Conservation (phyloP, 2,797 vertebrate genomes). For the Premnoplex brunnescens region DNA sequence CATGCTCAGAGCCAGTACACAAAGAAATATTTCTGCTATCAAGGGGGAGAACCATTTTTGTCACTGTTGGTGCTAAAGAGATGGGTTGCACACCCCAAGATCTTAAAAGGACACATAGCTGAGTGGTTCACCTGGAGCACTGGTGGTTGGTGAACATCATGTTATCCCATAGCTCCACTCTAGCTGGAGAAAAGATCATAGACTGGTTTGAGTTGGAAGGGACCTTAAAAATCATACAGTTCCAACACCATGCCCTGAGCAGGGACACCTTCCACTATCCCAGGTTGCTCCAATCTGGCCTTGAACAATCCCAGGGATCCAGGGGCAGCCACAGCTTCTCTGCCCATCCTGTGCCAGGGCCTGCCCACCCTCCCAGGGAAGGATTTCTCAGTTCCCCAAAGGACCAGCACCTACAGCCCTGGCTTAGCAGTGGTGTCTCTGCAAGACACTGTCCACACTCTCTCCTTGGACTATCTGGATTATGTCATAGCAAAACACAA, state of each 20-base stretch:
- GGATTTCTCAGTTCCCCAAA: not conserved
- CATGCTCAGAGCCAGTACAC: not conserved
- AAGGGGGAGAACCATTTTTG: not conserved
- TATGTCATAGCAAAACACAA: conserved; percentile 73
- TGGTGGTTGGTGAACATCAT: not conserved
- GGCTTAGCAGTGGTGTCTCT: not conserved
- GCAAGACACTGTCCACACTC: not conserved
- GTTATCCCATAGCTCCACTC: not conserved
- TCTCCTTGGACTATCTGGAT: conserved; percentile 58
- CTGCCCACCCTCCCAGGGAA: not conserved
- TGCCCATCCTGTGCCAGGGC: not conserved
- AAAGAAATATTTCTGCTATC: not conserved
- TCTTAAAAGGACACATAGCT: not conserved
- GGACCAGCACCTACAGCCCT: not conserved
- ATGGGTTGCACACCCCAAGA: not conserved
- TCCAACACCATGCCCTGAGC: not conserved
- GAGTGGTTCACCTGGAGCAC: not conserved
- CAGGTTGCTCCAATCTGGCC: not conserved
- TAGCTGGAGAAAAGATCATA: not conserved
- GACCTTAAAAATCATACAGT: not conserved
- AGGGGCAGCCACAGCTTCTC: not conserved
- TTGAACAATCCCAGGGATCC: not conserved
- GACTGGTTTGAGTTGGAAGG: not conserved
- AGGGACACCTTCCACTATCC: not conserved
- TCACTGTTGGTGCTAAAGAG: not conserved